A percentile compares a stretch with the other conserved stretches of the same genome.
Conservation (phyloP, 2,797 vertebrate species). For the Intellagama lesueurii region DNA sequence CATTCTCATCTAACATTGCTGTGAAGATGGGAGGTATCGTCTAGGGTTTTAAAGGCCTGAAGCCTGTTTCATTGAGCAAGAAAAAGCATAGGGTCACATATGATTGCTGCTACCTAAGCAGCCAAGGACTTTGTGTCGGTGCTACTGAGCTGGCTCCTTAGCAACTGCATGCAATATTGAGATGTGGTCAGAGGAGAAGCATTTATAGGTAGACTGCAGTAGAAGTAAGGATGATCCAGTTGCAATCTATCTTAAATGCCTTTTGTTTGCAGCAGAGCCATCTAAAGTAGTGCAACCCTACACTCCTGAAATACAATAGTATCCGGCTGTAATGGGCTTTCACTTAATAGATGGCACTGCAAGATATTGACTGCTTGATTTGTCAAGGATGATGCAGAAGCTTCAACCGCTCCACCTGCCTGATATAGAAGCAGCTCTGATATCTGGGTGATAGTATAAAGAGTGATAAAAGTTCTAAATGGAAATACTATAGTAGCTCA, state of each 20-base stretch:
- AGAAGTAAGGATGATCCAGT: neutral
- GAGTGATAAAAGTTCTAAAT: neutral
- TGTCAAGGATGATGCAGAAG: neutral
- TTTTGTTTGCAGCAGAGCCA: neutral
- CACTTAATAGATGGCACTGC: neutral
- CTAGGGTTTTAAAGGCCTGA: neutral
- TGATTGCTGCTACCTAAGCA: neutral
- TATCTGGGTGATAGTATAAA: neutral
- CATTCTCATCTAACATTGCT: neutral
- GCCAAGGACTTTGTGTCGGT: too few species aligned
- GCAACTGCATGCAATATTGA: neutral
- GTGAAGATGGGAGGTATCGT: neutral
- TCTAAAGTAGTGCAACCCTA: neutral
- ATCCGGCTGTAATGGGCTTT: neutral
- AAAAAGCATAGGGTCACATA: neutral
- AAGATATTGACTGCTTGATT: neutral
- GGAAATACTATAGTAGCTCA: neutral
- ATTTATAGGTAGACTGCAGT: neutral
- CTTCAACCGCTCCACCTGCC: neutral
- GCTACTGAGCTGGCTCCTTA: neutral
- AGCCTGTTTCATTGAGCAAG: neutral
- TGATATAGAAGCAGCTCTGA: neutral
- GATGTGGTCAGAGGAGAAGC: neutral
- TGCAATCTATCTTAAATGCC: neutral
- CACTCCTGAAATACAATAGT: constrained; percentile 5